Evolutionary conservation across 2,113 vertebrate species (phyloP).

Genomic region (Misgurnus anguillicaudatus): DNA sequence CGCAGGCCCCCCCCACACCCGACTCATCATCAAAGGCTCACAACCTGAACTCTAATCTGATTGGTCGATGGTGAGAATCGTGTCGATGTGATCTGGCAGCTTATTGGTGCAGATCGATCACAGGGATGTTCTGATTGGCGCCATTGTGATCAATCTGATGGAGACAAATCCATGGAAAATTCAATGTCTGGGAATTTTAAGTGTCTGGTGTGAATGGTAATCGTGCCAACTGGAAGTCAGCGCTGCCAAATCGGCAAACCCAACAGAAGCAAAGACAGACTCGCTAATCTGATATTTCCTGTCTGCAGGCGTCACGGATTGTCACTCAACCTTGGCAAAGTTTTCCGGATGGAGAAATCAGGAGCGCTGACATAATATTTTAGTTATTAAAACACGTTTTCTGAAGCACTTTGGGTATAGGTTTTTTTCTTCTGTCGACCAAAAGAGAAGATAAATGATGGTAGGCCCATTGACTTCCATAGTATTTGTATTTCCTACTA

Average conservation of each 20-base stretch:
- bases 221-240: constrained; percentile 1
- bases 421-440: too few species aligned
- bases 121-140: constrained; percentile 13
- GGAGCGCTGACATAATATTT: background rate
- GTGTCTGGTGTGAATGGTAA: constrained; percentile 2
- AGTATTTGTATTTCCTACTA: too few species aligned
- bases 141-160: constrained; percentile 22
- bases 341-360: background rate
- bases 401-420: too few species aligned
- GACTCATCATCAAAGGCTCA: constrained; percentile 27
- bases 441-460: too few species aligned
- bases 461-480: too few species aligned
- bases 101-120: constrained; percentile 5
- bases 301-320: background rate
- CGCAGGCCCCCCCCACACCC: background rate
- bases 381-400: background rate
- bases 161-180: constrained; percentile 2
- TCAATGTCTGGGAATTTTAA: constrained; percentile 16
- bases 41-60: background rate
- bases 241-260: background rate
- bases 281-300: constrained; percentile 39
- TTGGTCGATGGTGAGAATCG: background rate
- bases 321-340: constrained; percentile 16
- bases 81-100: background rate
- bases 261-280: background rate